These are phyloP conservation scores for Trichogramma pretiosum DNA, from an alignment of 1,140 invertebrate genomes.

Conservation along the genomic window DNA sequence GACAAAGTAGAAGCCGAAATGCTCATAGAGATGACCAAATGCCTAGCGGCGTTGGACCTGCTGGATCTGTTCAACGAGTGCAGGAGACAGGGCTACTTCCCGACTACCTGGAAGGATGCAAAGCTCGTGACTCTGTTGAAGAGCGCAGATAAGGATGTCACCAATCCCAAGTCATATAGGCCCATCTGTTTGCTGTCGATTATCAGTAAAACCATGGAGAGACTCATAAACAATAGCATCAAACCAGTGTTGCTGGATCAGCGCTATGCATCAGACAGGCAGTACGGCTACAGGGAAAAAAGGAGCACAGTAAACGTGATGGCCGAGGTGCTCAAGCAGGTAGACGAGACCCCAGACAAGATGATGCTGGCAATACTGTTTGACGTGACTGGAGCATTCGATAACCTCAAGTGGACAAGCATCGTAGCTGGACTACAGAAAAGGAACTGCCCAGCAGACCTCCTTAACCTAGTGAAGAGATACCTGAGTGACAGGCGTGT, in stretches of 20 bases:
- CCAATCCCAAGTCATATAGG: not conserved
- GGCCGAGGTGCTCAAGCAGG: not conserved
- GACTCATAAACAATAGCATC: not conserved
- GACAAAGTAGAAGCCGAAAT: not conserved
- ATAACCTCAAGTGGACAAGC: not conserved
- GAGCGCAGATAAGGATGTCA: not conserved
- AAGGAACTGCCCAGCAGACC: not conserved
- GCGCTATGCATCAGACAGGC: not conserved
- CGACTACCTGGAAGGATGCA: not conserved
- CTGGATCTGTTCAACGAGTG: not conserved
- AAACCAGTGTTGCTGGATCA: not conserved
- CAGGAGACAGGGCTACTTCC: not conserved
- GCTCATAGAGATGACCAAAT: not conserved
- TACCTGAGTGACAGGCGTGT: not conserved
- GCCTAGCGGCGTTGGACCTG: not conserved
- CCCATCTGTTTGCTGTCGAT: not conserved
- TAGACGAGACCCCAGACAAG: no score
- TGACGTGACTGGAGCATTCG: constrained; percentile 6
- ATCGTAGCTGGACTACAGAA: not conserved
- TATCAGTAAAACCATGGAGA: not conserved
- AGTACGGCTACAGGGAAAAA: not conserved
- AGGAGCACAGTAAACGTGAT: not conserved
- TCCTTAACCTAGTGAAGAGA: not conserved
- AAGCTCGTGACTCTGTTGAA: not conserved
- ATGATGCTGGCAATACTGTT: not conserved